Conservation (phyloP, 2,888 invertebrate species). For the Leptopilina drosophilae region DNA sequence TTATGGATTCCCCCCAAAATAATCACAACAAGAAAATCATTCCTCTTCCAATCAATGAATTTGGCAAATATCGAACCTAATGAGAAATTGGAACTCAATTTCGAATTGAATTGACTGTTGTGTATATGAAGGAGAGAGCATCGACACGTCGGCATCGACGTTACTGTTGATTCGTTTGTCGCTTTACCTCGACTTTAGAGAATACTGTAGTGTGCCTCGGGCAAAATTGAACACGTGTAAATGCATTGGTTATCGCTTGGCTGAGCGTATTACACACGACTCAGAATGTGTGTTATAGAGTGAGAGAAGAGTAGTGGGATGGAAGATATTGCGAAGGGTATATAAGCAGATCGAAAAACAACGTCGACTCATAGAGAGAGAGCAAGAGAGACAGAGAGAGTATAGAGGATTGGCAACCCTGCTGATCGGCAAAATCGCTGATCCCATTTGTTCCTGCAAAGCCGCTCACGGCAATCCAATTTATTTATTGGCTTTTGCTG, state of each 20-base stretch:
- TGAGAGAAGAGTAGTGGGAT: conserved; percentile 44
- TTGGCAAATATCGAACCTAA: conserved; percentile 5
- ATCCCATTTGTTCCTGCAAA: conserved; percentile 75
- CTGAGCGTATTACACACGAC: conserved; percentile 52
- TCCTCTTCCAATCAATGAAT: no score
- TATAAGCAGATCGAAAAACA: conserved; percentile 17
- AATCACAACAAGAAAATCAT: no score
- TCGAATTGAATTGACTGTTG: background rate
- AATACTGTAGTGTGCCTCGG: conserved; percentile 19
- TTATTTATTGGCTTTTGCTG: conserved; percentile 76
- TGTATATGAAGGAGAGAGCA: background rate
- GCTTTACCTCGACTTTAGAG: conserved; percentile 21
- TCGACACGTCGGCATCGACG: background rate
- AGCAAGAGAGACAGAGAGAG: background rate
- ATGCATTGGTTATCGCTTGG: conserved; percentile 56
- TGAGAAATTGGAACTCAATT: conserved; percentile 29
- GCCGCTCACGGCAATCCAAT: conserved; percentile 75
- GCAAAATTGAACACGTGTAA: conserved; percentile 61
- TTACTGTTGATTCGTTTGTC: conserved; percentile 24
- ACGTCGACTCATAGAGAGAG: conserved; percentile 25
- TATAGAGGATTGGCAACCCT: conserved; percentile 52
- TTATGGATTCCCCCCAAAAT: no score
- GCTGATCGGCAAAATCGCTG: conserved; percentile 73
- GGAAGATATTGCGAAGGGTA: conserved; percentile 11
- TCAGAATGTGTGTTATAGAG: conserved; percentile 44